Evolutionary conservation across 2,113 vertebrate genomes (phyloP).

Genomic region (Entomyzon cyanotis): DNA sequence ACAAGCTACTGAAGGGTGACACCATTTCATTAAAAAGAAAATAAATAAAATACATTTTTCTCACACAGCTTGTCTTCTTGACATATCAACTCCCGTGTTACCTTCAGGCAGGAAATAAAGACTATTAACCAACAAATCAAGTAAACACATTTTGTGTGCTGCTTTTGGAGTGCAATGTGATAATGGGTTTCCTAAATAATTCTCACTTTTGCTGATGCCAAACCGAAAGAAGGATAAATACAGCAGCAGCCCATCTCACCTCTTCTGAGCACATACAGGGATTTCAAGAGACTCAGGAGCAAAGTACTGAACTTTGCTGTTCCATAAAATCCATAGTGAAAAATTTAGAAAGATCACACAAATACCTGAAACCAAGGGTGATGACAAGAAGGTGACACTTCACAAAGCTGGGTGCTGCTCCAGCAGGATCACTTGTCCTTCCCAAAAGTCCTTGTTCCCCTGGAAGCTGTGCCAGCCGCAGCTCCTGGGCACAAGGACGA

Average conservation of each 20-base stretch:
- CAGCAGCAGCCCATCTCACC: neutral
- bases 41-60: neutral
- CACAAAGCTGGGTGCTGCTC: neutral
- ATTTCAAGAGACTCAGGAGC: neutral
- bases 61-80: neutral
- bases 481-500: rapidly evolving
- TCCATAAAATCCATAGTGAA: neutral
- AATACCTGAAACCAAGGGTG: neutral
- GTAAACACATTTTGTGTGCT: neutral
- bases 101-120: neutral
- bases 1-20: neutral
- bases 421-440: neutral
- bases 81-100: neutral
- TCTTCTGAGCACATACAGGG: rapidly evolving
- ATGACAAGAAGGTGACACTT: neutral
- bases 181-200: neutral
- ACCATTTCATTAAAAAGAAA: neutral
- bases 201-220: neutral
- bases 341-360: neutral
- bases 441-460: neutral
- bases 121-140: neutral
- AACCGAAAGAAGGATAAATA: neutral
- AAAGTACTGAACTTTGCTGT: neutral
- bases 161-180: neutral
- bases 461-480: neutral